Percentiles rank a stretch among this genome's conserved stretches.
phyloP scores from a whole-genome alignment of 2,113 vertebrate genomes.

The Pongo pygmaeus region DNA sequence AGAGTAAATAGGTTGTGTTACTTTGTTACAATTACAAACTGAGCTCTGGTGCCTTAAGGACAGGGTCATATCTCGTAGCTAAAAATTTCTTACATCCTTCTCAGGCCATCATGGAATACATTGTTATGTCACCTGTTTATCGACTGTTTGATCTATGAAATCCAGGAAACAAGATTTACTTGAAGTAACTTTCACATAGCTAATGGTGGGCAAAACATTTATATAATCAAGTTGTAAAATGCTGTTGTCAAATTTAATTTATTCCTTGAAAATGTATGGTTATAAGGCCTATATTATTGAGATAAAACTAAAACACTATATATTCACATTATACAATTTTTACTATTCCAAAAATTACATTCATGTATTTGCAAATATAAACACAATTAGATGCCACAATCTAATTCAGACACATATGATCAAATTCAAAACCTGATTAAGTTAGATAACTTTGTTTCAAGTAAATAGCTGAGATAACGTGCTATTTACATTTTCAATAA shows the following conservation, averaged over 20 bases:
- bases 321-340: conserved; percentile 13
- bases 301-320: conserved; percentile 2
- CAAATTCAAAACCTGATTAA: conserved; percentile 20
- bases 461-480: neutral
- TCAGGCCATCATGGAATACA: neutral
- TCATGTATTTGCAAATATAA: neutral
- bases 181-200: conserved; percentile 22
- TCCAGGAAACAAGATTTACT: conserved; percentile 26
- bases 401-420: neutral
- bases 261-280: neutral
- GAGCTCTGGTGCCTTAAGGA: neutral
- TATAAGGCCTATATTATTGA: neutral
- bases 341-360: conserved; percentile 28
- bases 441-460: conserved; percentile 6
- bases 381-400: neutral
- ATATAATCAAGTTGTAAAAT: neutral
- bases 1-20: neutral
- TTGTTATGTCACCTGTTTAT: neutral
- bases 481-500: conserved; percentile 2
- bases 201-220: neutral
- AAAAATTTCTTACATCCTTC: neutral
- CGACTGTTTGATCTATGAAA: neutral
- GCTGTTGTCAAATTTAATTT: neutral
- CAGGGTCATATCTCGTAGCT: neutral
- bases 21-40: neutral